Evolutionary conservation across 2,113 vertebrate species (phyloP).

Genomic region (Zosterops hypoxanthus): DNA sequence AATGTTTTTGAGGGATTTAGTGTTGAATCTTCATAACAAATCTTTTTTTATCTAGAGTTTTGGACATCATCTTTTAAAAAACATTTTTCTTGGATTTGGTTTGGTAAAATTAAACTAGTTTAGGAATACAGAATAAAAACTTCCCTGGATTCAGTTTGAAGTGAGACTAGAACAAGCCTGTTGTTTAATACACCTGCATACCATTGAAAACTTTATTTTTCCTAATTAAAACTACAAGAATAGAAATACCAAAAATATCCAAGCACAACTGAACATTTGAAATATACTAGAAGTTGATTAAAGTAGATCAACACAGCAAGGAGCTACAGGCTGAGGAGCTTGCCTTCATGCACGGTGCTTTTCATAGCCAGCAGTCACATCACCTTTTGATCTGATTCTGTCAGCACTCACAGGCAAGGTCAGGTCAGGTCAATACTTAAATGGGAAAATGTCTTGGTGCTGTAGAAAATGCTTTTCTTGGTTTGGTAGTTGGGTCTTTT

Average conservation of each 20-base stretch:
- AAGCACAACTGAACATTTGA: neutral
- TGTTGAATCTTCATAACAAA: neutral
- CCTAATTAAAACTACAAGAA: neutral
- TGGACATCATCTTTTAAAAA: neutral
- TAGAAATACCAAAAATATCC: neutral
- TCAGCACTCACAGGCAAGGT: neutral
- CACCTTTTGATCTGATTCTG: conserved; percentile 50
- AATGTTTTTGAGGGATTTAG: neutral
- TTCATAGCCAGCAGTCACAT: conserved; percentile 37
- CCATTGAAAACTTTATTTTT: neutral
- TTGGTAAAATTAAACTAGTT: neutral
- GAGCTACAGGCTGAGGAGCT: neutral
- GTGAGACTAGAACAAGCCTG: neutral
- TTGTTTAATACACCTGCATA: neutral
- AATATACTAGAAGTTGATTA: neutral
- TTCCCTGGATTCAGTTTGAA: neutral
- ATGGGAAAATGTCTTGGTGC: conserved; percentile 2
- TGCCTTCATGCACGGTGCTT: conserved; percentile 6
- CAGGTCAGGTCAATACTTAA: neutral
- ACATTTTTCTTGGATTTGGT: neutral
- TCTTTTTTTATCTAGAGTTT: neutral
- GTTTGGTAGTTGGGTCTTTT: neutral
- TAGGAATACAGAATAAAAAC: neutral
- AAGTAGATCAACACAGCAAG: neutral
- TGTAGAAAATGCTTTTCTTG: neutral